Evolutionary conservation across 1,140 invertebrate genomes (phyloP).

Genomic region (Brachionus plicatilis): DNA sequence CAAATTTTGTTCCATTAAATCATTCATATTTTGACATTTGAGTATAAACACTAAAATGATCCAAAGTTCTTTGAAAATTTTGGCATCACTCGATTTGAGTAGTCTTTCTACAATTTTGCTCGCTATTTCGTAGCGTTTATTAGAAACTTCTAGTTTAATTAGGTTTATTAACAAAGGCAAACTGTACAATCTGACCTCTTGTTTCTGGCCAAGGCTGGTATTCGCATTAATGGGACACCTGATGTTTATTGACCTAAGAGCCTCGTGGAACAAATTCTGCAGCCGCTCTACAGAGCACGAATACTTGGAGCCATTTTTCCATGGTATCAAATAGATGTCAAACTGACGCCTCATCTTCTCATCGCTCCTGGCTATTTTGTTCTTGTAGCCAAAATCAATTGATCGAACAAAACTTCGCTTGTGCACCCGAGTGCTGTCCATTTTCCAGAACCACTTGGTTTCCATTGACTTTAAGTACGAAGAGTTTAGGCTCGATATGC

Average conservation of each 20-base stretch:
- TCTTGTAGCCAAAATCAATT: neutral
- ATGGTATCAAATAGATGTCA: slow-evolving; percentile 26
- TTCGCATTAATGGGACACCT: neutral
- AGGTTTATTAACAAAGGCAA: slow-evolving; percentile 16
- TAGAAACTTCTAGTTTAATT: slow-evolving; percentile 20
- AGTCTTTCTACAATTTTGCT: slow-evolving; percentile 1
- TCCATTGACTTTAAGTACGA: neutral
- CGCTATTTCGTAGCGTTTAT: slow-evolving; percentile 7
- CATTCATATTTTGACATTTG: neutral
- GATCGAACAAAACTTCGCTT: neutral
- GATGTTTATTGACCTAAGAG: slow-evolving; percentile 18
- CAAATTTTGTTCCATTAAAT: neutral
- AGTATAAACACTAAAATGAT: neutral
- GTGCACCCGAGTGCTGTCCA: neutral
- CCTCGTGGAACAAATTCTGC: slow-evolving; percentile 36
- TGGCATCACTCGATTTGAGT: slow-evolving; percentile 14
- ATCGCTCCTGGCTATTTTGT: neutral
- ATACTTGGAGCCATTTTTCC: neutral
- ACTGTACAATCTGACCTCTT: neutral
- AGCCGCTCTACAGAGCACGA: slow-evolving; percentile 13
- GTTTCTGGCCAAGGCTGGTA: neutral
- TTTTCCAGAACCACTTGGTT: neutral
- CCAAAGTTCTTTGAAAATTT: slow-evolving; percentile 15
- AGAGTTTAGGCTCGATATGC: neutral
- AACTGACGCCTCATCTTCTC: neutral